Evolutionary conservation across 2,888 invertebrate species (phyloP), one percentile per base, ranked within the genome.

Genomic region (Lumbricus terrestris): DNA sequence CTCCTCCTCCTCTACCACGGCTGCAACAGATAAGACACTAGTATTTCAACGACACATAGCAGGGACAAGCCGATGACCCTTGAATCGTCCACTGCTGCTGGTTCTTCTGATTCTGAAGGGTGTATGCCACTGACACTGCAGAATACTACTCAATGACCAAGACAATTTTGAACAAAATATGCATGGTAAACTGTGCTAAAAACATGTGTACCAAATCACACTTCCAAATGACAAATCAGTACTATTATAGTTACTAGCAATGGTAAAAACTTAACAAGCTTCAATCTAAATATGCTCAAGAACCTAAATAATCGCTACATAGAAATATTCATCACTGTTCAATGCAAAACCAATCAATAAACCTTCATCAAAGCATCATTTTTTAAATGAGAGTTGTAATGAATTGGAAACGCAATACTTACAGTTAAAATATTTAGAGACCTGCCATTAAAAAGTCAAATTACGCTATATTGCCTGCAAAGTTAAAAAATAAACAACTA

Each of bases 11-110:
- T 88, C 88, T 88, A 47, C 88, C 88, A 40, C 88, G 88, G 42
- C 88, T 88, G 88, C n/a, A 88, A 88, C 42, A 88, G 47, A 88
- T 88, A 40, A 88, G 42, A 88, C 88, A 88, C 85, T 85, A 85
- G 85, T 1, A 85, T 20, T 85, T 85, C 85, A 85, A 85, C 35
- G 37, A 35, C 29, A 85, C 34, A 35, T 35, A 20, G 20, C 33
- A 29, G 35, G 37, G 85, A 35, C 85, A 85, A 35, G 16, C n/a
- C 29, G 29, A 29, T n/a, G 69, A n/a, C 13, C 69, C 8, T 6
- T n/a, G 69, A 69, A n/a, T 69, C n/a, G n/a, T 69, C 69, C n/a
- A n/a, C 69, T 69, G 69, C n/a, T n/a, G 69, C 11, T 69, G 69
- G 69, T 69, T n/a, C n/a, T 69, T 69, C 69, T 69, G 69, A 69